Evolutionary conservation across 1,140 invertebrate genomes (phyloP).

Genomic region (Pseudoatta argentina): DNA sequence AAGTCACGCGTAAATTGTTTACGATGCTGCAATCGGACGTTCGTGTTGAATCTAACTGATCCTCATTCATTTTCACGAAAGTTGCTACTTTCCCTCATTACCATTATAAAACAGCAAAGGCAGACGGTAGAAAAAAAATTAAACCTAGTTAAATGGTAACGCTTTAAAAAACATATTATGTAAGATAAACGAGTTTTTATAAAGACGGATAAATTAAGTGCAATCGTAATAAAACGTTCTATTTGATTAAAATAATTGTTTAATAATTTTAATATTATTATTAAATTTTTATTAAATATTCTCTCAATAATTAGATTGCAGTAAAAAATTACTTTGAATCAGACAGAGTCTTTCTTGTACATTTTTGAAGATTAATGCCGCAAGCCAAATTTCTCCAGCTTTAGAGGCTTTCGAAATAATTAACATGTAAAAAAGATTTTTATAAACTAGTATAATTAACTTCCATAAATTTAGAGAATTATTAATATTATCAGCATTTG

Average conservation of each 20-base stretch:
- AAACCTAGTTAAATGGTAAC: slow-evolving; percentile 21
- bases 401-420: too few relatives aligned
- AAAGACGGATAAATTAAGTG: not conserved
- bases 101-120: slow-evolving; percentile 3
- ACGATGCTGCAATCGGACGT: slow-evolving; percentile 12
- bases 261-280: not conserved
- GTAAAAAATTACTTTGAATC: too few relatives aligned
- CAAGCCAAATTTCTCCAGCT: too few relatives aligned
- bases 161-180: slow-evolving; percentile 12
- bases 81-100: slow-evolving; percentile 39
- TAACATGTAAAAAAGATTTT: too few relatives aligned
- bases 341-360: too few relatives aligned
- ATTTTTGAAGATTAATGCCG: too few relatives aligned
- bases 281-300: not conserved
- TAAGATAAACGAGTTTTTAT: not conserved
- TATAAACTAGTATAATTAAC: not conserved
- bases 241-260: not conserved
- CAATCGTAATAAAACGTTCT: not conserved
- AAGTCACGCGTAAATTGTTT: not conserved
- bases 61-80: slow-evolving; percentile 24
- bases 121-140: not conserved
- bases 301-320: too few relatives aligned
- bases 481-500: not conserved
- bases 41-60: slow-evolving; percentile 15
- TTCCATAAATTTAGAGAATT: not conserved